A percentile compares a stretch with the other conserved stretches of the same genome.
Conservation (phyloP, 2,113 vertebrate species). For the Otocyon megalotis region DNA sequence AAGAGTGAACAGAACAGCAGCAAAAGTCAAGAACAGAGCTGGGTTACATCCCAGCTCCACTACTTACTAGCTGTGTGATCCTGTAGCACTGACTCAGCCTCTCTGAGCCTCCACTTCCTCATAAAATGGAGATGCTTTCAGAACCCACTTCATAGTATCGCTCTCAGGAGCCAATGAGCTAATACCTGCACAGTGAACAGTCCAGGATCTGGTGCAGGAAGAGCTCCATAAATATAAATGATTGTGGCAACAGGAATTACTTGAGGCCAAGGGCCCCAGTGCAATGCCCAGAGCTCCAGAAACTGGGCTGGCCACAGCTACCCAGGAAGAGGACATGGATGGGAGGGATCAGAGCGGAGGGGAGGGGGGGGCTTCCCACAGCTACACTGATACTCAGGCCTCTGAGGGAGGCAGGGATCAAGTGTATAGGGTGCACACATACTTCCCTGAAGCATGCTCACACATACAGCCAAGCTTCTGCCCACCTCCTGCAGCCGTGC, state of each 20-base stretch:
- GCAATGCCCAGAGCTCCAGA: background rate
- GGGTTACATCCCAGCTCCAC: background rate
- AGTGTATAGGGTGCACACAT: too few species aligned
- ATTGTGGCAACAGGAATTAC: background rate
- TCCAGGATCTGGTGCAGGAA: background rate
- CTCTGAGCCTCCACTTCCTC: conserved; percentile 10
- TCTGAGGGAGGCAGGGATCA: background rate
- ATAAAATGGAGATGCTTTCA: background rate
- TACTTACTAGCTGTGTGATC: background rate
- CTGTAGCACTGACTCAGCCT: background rate
- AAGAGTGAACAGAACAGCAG: background rate
- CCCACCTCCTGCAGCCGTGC: background rate
- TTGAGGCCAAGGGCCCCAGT: background rate
- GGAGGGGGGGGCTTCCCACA: background rate
- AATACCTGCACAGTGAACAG: background rate
- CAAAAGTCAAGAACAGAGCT: background rate
- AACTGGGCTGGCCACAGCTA: background rate
- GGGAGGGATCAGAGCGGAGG: too few species aligned
- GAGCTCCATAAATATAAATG: background rate
- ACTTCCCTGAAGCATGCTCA: background rate
- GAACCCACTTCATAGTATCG: background rate
- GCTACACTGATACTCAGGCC: background rate
- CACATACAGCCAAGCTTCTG: background rate
- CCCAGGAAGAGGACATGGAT: background rate
- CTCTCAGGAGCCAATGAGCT: background rate